These are phyloP conservation scores for Callionymus lyra DNA, from an alignment of 2,113 vertebrate genomes.

Conservation along the genomic window DNA sequence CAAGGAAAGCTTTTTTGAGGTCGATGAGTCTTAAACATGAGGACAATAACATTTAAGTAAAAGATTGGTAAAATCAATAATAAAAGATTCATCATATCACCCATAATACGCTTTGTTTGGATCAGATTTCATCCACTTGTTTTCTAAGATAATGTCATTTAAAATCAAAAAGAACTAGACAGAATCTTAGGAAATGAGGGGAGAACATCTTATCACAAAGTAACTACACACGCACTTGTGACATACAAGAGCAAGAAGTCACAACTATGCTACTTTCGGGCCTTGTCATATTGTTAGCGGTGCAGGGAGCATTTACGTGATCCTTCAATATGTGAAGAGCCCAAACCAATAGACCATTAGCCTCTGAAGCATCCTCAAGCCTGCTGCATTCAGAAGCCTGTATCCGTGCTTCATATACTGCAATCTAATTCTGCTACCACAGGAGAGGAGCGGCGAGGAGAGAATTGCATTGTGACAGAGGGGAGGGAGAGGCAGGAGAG, in stretches of 20 bases:
- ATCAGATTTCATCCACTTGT: no score
- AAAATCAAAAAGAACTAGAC: no score
- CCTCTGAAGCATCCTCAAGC: constrained; percentile 36
- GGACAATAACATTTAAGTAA: no score
- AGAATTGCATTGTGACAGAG: constrained; percentile 49
- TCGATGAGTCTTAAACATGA: no score
- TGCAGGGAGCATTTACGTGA: constrained; percentile 16
- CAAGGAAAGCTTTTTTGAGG: no score
- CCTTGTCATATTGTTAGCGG: constrained; percentile 19
- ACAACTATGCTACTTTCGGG: constrained; percentile 6
- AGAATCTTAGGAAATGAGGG: no score
- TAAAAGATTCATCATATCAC: no score
- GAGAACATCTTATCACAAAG: no score
- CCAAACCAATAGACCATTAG: constrained; percentile 43
- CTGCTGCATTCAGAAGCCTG: constrained; percentile 29
- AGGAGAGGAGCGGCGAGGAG: constrained; percentile 28
- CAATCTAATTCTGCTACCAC: constrained; percentile 60
- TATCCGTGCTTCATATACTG: constrained; percentile 36
- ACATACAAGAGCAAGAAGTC: constrained; percentile 12
- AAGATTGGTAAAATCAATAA: no score
- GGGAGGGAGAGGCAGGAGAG: constrained; percentile 28
- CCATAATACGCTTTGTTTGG: no score
- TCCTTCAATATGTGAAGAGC: constrained; percentile 42
- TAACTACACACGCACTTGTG: neutral
- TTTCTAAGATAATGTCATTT: no score